phyloP scores from a whole-genome alignment of 2,113 vertebrate species.

The Xenopus laevis region DNA sequence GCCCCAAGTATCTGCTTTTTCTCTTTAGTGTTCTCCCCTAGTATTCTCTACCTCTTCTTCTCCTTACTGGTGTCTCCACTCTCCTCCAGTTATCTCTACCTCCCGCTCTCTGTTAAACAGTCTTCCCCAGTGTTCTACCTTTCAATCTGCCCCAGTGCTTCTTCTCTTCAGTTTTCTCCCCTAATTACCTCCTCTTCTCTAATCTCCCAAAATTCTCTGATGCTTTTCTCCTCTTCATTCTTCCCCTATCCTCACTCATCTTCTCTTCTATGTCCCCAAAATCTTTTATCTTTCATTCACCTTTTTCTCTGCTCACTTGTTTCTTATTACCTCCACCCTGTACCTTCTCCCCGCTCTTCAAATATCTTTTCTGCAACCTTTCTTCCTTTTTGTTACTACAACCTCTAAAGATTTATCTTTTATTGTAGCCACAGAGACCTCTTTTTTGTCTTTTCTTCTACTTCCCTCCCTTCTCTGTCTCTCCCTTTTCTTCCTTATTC shows the following conservation, averaged over 20 bases:
- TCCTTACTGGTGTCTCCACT: too few species aligned
- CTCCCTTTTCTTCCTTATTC: not conserved
- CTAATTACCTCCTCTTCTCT: too few species aligned
- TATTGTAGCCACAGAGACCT: not conserved
- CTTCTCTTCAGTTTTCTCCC: not conserved
- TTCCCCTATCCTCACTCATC: too few species aligned
- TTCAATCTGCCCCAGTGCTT: not conserved
- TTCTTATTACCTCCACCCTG: not conserved
- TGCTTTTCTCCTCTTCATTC: too few species aligned
- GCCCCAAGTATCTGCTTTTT: too few species aligned
- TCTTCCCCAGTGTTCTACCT: not conserved
- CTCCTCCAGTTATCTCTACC: too few species aligned
- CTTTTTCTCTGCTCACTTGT: constrained; percentile 3
- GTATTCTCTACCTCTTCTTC: too few species aligned
- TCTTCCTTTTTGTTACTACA: not conserved
- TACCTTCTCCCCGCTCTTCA: not conserved
- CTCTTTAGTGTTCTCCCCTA: too few species aligned
- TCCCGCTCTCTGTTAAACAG: too few species aligned
- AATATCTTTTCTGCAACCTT: not conserved
- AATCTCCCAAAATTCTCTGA: too few species aligned
- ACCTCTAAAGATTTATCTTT: not conserved
- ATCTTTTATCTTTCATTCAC: constrained; percentile 2
- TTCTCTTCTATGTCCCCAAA: too few species aligned
- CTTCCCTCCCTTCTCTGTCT: not conserved
- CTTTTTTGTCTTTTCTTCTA: too few species aligned